Base-by-base conservation (phyloP, 1,140 invertebrate genomes). In the Globodera rostochiensis region DNA sequence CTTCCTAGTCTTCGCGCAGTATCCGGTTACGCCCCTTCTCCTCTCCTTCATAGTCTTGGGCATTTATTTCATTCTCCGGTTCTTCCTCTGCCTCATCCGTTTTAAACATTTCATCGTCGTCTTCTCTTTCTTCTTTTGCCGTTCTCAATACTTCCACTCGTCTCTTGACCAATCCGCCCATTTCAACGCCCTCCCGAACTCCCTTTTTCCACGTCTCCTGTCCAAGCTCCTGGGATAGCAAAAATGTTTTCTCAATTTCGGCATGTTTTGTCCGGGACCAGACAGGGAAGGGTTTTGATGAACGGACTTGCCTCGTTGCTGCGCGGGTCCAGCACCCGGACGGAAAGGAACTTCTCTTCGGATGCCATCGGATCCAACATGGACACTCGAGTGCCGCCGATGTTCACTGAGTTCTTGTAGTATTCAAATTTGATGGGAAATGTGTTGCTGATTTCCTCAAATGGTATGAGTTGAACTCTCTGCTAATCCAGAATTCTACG, bases 331-430 rank as follows among this genome's bases (percentile, higher is more conserved):
- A 69, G 36, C 5, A 77, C 76, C 6, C 49, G 64, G 21, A 77
- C 64, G 8, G 76, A 64, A 60, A 77, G 11, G 69, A 77, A 77
- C 47, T 77, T 77, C 69, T 77, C 76, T 78, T 78, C 77, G 25
- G 64, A 25, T 36, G 77, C 66, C 49, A 78, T 45, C 49, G 77
- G 77, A 47, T 78, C 77, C 8, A 78, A n/a, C 76, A 78, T 78
- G 11, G 77, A 78, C 7, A 78, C 60, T 45, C 77, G 46, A 15
- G 77, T 80, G 13, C 64, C 79, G 6, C 79, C 79, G 50, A 80
- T 80, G 53, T 80, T 76, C 45, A 80, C 79, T 45, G 74, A 25
- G 67, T 79, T 73, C 36, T 80, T 80, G 73, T 80, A 49, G 25
- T 66, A 80, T 46, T 78, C 77, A 47, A 78, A 78, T 69, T 78